Conservation (phyloP, 2,797 vertebrate genomes). For the Ibycter americanus region DNA sequence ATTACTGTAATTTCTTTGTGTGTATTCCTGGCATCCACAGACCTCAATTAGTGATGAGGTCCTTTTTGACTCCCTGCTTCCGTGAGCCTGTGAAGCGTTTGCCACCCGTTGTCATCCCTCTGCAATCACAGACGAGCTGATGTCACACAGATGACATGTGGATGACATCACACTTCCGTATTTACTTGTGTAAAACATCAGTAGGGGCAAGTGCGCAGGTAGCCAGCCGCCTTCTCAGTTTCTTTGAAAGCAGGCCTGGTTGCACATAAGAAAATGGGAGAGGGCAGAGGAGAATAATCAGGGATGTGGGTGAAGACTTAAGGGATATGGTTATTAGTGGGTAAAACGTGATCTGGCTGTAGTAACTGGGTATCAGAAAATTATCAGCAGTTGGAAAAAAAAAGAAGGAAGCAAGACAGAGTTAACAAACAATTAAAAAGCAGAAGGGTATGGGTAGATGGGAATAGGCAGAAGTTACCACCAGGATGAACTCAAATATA, state of each 20-base stretch:
- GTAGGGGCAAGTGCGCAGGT: not conserved
- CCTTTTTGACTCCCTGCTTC: not conserved
- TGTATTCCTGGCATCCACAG: not conserved
- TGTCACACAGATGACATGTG: not conserved
- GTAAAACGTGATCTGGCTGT: not conserved
- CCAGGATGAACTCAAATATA: not conserved
- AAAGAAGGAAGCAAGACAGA: not conserved
- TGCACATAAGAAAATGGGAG: not conserved
- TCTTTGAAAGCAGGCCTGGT: not conserved
- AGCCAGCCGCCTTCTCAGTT: not conserved
- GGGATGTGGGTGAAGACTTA: not conserved
- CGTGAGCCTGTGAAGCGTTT: not conserved
- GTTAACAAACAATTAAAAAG: not conserved
- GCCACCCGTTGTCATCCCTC: not conserved
- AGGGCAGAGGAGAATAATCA: not conserved
- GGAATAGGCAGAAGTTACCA: not conserved
- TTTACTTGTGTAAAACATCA: not conserved
- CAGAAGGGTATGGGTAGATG: not conserved
- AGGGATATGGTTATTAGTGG: not conserved
- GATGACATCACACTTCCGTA: not conserved
- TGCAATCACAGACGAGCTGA: not conserved
- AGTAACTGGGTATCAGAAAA: not conserved
- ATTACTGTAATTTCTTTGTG: not conserved
- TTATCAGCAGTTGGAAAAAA: not conserved
- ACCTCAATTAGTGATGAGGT: not conserved